Evolutionary conservation across 2,113 vertebrate genomes (phyloP).

Genomic region (Larimichthys polyactis): DNA sequence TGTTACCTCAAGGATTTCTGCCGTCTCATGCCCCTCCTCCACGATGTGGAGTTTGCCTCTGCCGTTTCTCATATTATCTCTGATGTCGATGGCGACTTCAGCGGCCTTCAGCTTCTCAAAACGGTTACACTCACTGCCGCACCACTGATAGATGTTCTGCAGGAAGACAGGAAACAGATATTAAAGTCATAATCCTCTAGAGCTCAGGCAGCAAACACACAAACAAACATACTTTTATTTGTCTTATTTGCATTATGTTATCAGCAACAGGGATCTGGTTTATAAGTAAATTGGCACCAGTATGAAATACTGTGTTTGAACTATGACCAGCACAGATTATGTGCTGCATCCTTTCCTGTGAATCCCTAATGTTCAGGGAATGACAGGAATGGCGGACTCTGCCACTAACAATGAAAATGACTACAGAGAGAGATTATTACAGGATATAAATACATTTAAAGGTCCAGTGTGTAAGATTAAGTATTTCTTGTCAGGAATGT

Average conservation of each 20-base stretch:
- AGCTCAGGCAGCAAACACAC: neutral
- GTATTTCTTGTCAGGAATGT: no score
- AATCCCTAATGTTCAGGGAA: neutral
- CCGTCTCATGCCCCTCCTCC: constrained; percentile 80
- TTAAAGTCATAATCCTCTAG: neutral
- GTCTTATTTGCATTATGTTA: neutral
- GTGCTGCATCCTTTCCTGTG: neutral
- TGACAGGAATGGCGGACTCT: neutral
- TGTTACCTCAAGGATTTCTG: constrained; percentile 67
- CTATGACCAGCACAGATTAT: neutral
- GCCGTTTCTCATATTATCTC: constrained; percentile 85
- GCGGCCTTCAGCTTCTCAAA: constrained; percentile 83
- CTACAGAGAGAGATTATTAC: neutral
- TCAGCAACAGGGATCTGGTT: neutral
- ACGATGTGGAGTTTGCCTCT: constrained; percentile 81
- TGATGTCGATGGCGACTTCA: constrained; percentile 81
- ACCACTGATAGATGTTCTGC: constrained; percentile 86
- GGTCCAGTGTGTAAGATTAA: no score
- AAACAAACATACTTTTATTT: neutral
- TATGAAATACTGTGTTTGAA: neutral
- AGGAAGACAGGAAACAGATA: neutral
- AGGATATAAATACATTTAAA: neutral
- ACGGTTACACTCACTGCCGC: constrained; percentile 82
- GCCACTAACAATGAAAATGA: neutral
- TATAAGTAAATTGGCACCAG: neutral